Percentiles rank a stretch among this genome's conserved stretches.
Evolutionary conservation across 2,113 vertebrate genomes (phyloP).

Genomic region (Oxygymnocypris stewartii): DNA sequence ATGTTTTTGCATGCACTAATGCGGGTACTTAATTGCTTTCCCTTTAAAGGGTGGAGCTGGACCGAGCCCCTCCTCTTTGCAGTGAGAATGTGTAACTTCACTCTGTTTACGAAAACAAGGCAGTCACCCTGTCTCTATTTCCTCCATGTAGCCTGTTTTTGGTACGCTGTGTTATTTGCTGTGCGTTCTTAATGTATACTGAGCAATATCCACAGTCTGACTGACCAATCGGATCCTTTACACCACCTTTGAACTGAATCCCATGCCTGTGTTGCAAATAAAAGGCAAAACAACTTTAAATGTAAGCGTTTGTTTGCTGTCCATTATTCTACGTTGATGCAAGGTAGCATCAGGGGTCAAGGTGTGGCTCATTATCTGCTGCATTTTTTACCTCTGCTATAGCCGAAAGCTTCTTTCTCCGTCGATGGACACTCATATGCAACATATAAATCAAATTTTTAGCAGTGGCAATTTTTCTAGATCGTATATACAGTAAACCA

Average conservation of each 20-base stretch:
- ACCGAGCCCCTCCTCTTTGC: constrained; percentile 19
- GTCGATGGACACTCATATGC: not conserved
- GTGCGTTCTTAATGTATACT: constrained; percentile 57
- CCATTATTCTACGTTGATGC: not conserved
- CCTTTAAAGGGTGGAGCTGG: constrained; percentile 39
- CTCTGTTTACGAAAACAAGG: constrained; percentile 48
- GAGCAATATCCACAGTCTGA: constrained; percentile 64
- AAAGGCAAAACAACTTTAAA: constrained; percentile 49
- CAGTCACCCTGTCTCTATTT: constrained; percentile 49
- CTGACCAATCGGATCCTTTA: constrained; percentile 53
- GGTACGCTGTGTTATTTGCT: constrained; percentile 60
- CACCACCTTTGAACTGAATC: constrained; percentile 39
- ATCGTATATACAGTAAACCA: not conserved
- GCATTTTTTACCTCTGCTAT: not conserved
- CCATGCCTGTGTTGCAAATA: constrained; percentile 61
- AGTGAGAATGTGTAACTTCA: constrained; percentile 41
- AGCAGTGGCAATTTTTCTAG: not conserved
- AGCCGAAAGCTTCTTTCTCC: not conserved
- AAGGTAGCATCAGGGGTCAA: constrained; percentile 1
- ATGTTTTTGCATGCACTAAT: constrained; percentile 50
- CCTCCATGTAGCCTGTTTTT: constrained; percentile 61
- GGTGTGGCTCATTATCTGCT: not conserved
- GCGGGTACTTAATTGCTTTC: constrained; percentile 38
- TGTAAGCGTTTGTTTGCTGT: not conserved
- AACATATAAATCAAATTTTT: not conserved